Base-by-base conservation (phyloP, 2,797 vertebrate species). In the Artibeus lituratus region DNA sequence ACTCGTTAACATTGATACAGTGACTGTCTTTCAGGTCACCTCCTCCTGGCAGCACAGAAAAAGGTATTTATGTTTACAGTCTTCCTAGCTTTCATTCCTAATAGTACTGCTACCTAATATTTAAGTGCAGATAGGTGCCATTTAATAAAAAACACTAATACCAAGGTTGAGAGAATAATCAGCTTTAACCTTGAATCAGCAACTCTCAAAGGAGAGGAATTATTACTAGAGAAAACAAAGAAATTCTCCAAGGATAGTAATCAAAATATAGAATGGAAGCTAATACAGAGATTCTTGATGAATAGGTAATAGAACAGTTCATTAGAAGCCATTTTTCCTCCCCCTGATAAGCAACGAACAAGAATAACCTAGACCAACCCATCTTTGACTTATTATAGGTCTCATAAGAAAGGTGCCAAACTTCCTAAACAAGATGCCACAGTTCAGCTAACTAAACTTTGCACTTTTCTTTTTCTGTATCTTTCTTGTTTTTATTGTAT, bases 11-110 rank as follows among this genome's bases (percentile, higher is more conserved):
- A 95, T 80, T 84, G 95, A 87, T 65, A 57, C 26, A 70, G 85
- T 32, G 47, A 91, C 83, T 95, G 42, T 93, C 76, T 95, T 89
- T 59, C 62, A 93, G 88, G 96, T 95, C 96, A 96, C 97, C 97
- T 95, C 92, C 92, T 94, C 42, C 65, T 32, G 22, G 72, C 24
- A 91, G 85, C 19, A 69, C 74, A 91, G 83, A 88, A 69, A 89
- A 94, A 93, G 76, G 73, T 89, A 96, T 70, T 96, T 96, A 96
- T 91, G 93, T 69, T 84, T 91, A 89, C 80, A 67, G 72, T 88
- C 29, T 53, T 91, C 76, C 74, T 95, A 69, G 29, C 65, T 96
- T 89, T 91, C 49, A 80, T 93, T 96, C 83, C 72, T 91, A 92
- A 96, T 44, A 94, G 82, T 39, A 90, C 74, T 87, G 78, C 90